Conservation (phyloP, 2,797 vertebrate genomes). For the Sebastes taczanowskii region DNA sequence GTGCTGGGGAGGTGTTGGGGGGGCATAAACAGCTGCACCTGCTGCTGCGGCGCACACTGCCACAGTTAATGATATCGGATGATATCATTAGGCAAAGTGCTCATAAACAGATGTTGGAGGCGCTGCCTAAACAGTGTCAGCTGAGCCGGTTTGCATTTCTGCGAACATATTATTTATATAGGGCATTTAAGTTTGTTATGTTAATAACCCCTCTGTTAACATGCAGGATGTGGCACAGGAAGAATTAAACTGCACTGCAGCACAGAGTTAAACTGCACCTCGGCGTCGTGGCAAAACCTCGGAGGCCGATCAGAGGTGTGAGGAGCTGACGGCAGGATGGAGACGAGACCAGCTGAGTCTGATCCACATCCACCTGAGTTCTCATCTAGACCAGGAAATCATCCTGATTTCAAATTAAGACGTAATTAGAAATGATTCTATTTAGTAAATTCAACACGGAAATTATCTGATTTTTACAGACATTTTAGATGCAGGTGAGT, state of each 20-base stretch:
- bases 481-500: background rate
- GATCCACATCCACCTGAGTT: background rate
- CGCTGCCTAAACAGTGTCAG: constrained; percentile 99
- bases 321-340: constrained; percentile 18
- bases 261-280: constrained; percentile 57
- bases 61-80: constrained; percentile 99
- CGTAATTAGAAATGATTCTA: background rate
- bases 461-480: background rate
- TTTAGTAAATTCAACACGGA: background rate
- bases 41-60: constrained; percentile 94
- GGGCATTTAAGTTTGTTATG: constrained; percentile 99
- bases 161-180: constrained; percentile 99
- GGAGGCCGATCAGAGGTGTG: constrained; percentile 52
- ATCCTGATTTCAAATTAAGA: accelerated
- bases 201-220: constrained; percentile 99
- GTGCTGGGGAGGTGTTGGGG: constrained; percentile 22
- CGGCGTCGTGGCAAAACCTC: constrained; percentile 11
- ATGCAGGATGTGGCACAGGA: constrained; percentile 91
- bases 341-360: background rate
- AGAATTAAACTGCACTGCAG: constrained; percentile 53
- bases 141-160: constrained; percentile 91
- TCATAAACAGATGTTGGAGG: constrained; percentile 99
- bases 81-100: constrained; percentile 99
- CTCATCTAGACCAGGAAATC: background rate
- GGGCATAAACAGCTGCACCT: constrained; percentile 95